A percentile compares a stretch with the other conserved stretches of the same genome.
Conservation (phyloP, 2,113 vertebrate species). For the Felis chaus region DNA sequence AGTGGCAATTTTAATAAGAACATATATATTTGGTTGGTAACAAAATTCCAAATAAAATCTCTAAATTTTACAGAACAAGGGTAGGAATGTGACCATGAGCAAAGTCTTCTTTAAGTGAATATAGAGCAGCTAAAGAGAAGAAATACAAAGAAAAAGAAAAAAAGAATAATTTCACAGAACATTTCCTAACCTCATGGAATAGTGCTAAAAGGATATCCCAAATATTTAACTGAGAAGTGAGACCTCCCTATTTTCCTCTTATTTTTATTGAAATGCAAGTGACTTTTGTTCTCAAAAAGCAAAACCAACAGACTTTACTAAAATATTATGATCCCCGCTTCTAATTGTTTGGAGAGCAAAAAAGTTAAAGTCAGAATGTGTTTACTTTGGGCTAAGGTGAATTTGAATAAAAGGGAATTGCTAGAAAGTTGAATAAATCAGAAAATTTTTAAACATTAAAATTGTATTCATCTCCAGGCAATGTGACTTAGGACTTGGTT, state of each 20-base stretch:
- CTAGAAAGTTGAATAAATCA: background rate
- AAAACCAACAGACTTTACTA: background rate
- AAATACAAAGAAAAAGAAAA: background rate
- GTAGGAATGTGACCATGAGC: background rate
- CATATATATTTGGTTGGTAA: background rate
- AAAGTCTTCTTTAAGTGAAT: background rate
- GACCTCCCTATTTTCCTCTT: background rate
- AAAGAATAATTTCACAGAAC: background rate
- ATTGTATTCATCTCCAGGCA: background rate
- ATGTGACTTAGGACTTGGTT: background rate
- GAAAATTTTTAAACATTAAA: background rate
- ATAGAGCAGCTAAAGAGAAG: background rate
- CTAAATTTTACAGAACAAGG: background rate
- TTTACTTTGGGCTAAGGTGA: background rate
- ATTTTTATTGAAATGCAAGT: background rate
- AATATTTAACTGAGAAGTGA: background rate
- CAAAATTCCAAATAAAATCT: background rate
- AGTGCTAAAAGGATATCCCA: background rate
- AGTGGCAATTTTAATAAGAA: background rate
- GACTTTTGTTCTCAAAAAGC: slow-evolving; percentile 5
- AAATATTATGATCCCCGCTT: background rate
- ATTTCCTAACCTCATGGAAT: background rate
- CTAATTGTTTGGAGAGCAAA: background rate
- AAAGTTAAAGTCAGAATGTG: background rate
- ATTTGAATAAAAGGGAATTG: background rate